Conservation (phyloP, 2,797 vertebrate species). For the Naso thynnoides region DNA sequence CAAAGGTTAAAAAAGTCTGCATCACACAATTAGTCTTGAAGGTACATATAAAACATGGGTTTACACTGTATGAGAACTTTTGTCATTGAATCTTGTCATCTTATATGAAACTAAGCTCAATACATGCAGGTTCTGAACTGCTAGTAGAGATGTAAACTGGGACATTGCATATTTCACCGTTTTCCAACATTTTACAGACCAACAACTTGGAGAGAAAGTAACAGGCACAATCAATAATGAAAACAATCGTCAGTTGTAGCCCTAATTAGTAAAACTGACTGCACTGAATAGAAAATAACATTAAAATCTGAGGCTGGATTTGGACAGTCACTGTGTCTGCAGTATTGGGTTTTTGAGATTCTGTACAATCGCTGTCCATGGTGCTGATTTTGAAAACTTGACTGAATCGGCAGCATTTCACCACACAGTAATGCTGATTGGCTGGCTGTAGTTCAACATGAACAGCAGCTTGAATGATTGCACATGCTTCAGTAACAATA, state of each 20-base stretch:
- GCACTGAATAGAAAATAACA: background rate
- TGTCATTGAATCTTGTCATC: background rate
- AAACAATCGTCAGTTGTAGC: background rate
- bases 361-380: constrained; percentile 59
- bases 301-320: background rate
- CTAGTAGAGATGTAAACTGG: background rate
- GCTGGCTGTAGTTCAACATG: constrained; percentile 37
- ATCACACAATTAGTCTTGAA: too few relatives aligned
- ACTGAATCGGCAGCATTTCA: constrained; percentile 28
- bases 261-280: background rate
- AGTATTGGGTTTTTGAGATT: background rate
- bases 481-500: constrained; percentile 46
- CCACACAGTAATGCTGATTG: constrained; percentile 42
- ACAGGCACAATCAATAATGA: rapidly evolving
- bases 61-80: background rate
- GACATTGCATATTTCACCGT: too few relatives aligned
- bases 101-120: background rate
- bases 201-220: background rate
- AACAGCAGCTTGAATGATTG: constrained; percentile 63
- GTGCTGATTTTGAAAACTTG: constrained; percentile 62
- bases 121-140: background rate
- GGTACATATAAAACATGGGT: background rate
- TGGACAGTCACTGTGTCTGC: background rate
- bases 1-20: too few relatives aligned
- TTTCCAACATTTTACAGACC: background rate